These are phyloP conservation scores for Pipra filicauda DNA, from an alignment of 2,113 vertebrate genomes.

Conservation along the genomic window DNA sequence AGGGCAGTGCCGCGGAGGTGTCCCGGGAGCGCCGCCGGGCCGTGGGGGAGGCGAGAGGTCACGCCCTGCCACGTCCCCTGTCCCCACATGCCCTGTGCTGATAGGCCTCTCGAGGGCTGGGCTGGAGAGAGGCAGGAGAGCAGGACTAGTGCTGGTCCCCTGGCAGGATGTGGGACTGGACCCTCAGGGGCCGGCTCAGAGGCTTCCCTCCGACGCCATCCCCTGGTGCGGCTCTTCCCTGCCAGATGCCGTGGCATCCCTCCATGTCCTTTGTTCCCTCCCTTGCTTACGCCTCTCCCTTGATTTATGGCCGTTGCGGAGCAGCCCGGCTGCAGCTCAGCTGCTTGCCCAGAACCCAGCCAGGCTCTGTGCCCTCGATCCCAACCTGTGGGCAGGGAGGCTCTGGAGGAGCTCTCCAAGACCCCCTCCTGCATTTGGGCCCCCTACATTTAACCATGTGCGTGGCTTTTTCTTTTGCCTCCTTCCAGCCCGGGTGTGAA, in stretches of 20 bases:
- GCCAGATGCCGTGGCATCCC: neutral
- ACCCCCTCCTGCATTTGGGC: neutral
- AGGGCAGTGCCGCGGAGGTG: neutral
- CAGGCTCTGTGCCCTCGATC: neutral
- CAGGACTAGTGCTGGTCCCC: rapidly evolving
- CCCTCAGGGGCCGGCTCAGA: neutral
- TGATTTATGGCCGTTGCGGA: slow-evolving; percentile 22
- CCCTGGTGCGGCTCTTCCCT: neutral
- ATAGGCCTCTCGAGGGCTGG: neutral
- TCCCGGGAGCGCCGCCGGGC: rapidly evolving
- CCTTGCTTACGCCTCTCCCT: neutral
- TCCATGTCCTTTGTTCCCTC: slow-evolving; percentile 51
- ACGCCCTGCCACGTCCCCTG: rapidly evolving
- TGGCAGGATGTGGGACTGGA: rapidly evolving
- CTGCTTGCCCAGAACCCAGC: neutral
- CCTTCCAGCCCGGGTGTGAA: neutral
- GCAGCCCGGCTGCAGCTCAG: neutral
- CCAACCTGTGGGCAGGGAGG: neutral
- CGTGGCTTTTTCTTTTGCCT: neutral
- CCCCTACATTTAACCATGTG: neutral
- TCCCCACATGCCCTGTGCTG: neutral
- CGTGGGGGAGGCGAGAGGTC: neutral
- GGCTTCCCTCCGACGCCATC: neutral
- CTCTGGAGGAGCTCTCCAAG: neutral
- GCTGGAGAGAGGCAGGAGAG: neutral